phyloP scores from a whole-genome alignment of 2,888 invertebrate genomes.

The Microdon myrmicae region DNA sequence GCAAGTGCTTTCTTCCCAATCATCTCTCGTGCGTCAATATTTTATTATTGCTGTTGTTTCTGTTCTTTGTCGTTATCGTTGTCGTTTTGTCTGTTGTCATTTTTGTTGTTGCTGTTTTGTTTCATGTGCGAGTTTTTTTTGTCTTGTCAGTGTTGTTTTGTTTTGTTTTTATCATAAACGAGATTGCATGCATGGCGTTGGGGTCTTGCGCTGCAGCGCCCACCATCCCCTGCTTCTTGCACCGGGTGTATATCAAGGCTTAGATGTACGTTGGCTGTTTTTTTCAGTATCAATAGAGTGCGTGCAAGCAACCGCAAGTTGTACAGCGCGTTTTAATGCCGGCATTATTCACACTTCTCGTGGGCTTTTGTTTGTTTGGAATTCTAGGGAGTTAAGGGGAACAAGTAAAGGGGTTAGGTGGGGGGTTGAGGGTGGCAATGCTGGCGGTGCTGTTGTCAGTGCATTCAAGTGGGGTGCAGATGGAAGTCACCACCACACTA shows the following conservation, averaged over 20 bases:
- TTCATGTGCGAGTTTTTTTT: too few species aligned
- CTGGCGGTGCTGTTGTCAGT: conserved; percentile 4
- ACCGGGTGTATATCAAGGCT: conserved; percentile 8
- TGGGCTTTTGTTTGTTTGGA: conserved; percentile 46
- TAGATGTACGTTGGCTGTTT: conserved; percentile 10
- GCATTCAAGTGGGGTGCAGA: too few species aligned
- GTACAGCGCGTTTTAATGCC: conserved; percentile 48
- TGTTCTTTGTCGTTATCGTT: too few species aligned
- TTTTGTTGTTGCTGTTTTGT: too few species aligned
- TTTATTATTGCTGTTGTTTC: too few species aligned
- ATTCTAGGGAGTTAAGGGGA: too few species aligned
- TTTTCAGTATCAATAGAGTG: conserved; percentile 35
- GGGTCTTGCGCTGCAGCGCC: conserved; percentile 33
- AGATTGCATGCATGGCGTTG: too few species aligned
- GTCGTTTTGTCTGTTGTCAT: too few species aligned
- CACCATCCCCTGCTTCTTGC: neutral
- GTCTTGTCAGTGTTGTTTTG: too few species aligned
- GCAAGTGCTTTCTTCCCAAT: conserved; percentile 1
- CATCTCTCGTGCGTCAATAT: conserved; percentile 13
- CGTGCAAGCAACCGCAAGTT: conserved; percentile 42
- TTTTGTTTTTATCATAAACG: too few species aligned
- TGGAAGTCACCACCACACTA: neutral
- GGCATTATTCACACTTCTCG: conserved; percentile 50
- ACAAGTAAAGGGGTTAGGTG: too few species aligned
- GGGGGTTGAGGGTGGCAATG: conserved; percentile 4